Base-by-base conservation (phyloP, 2,888 invertebrate species). In the Dryobota labecula region DNA sequence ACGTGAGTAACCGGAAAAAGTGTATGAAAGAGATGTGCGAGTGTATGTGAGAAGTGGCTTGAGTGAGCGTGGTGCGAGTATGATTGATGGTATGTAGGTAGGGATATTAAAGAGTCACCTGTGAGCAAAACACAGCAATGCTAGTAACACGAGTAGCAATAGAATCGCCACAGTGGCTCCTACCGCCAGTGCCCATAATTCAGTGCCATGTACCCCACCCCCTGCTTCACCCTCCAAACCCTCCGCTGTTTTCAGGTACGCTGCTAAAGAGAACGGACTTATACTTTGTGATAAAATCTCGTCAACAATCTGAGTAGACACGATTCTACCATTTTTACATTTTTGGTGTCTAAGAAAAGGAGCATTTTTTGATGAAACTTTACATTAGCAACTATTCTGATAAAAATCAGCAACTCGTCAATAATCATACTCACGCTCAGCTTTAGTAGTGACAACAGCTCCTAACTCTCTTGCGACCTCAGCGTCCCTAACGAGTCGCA, bases 391-490 rank as follows among this genome's bases (percentile, higher is more conserved):
- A 20, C 43, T 15, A 15, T 13, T 30, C 27, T 36, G 6, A 4
- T 18, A 20, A 27, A 41, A 18, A 45, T 33, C 13, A 7, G 15
- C 15, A 3, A 43, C 9, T 38, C 36, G 36, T 41, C 9, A 61
- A 45, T 41, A 33, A 53, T 77, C 56, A 78, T 73, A 96, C 97
- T 97, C 96, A 98, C 98, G 98, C 96, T 98, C 98, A 73, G 98
- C 98, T 94, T 98, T 98, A 82, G 98, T 97, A 63, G 97, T 97
- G 61, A 98, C 97, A 0, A 97, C 97, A 75, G 97, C 97, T 8
- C 98, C 98, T 64, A 98, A 94, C 81, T 98, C 97, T 36, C 96
- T 94, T 0, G 97, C 97, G 0, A 98, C 98, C 92, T 98, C 98
- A 47, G 97, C 97, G 68, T 98, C 97, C 8, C 97, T 97, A 6